Percentiles rank a stretch among this genome's conserved stretches.
Conservation (phyloP, 1,140 invertebrate genomes). For the Lamellibrachia luymesi region DNA sequence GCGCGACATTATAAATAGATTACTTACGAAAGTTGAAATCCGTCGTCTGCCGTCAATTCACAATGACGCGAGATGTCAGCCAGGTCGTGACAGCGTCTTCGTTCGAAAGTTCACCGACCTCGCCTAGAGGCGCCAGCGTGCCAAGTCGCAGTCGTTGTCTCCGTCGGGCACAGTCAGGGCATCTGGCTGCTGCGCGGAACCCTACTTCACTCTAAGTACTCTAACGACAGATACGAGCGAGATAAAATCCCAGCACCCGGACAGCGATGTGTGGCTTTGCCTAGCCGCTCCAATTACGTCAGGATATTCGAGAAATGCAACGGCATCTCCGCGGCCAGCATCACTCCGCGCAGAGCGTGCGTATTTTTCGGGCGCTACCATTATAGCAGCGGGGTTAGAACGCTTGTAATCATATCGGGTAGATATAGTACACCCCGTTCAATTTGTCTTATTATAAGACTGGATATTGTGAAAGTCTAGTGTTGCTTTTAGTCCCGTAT, state of each 20-base stretch:
- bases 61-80: background rate
- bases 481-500: too few relatives aligned
- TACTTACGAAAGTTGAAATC: conserved; percentile 5
- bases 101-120: background rate
- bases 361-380: background rate
- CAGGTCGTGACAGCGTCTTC: background rate
- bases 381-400: background rate
- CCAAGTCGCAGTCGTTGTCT: background rate
- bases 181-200: background rate
- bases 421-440: too few relatives aligned
- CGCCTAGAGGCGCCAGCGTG: background rate
- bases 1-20: background rate
- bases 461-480: too few relatives aligned
- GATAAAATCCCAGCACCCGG: background rate
- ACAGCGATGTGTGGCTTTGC: background rate
- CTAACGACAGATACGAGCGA: background rate
- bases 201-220: background rate
- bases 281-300: background rate
- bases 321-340: background rate
- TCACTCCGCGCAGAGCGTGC: background rate
- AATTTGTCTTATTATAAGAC: too few relatives aligned
- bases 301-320: background rate
- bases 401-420: too few relatives aligned
- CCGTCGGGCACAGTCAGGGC: background rate
- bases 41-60: background rate